phyloP scores from a whole-genome alignment of 1,140 invertebrate species.

The Nasonia longicornis region DNA sequence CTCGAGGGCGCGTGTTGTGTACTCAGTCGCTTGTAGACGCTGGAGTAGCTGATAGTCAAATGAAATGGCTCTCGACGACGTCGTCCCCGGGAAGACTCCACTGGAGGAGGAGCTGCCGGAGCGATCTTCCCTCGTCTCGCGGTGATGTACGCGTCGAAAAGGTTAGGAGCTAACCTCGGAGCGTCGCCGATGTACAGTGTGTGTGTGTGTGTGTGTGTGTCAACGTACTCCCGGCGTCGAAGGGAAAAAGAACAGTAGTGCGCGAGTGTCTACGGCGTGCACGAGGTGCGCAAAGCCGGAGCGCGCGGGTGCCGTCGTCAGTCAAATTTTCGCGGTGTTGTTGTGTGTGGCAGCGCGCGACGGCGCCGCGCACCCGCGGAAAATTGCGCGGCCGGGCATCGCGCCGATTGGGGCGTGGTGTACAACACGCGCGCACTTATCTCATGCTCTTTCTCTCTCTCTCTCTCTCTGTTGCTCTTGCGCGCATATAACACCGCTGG shows the following conservation, averaged over 20 bases:
- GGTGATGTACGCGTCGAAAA: background rate
- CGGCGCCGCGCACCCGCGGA: slow-evolving; percentile 13
- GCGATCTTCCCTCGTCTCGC: background rate
- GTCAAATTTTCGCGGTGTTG: slow-evolving; percentile 45
- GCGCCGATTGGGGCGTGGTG: slow-evolving; percentile 30
- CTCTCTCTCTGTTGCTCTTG: background rate
- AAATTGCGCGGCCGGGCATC: slow-evolving; percentile 38
- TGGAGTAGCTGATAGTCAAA: background rate
- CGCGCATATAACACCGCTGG: slow-evolving; percentile 34
- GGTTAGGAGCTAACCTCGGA: slow-evolving; percentile 1
- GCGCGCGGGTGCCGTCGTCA: background rate
- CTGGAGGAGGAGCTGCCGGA: background rate
- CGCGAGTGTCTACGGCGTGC: slow-evolving; percentile 22
- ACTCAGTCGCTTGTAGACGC: background rate
- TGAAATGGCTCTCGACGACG: background rate
- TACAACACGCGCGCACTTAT: slow-evolving; percentile 34
- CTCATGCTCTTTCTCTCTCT: too few relatives aligned
- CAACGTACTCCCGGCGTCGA: slow-evolving; percentile 21
- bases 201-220: too few relatives aligned
- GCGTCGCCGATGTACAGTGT: slow-evolving; percentile 15
- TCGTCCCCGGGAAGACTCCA: background rate
- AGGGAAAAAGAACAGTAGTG: slow-evolving; percentile 15
- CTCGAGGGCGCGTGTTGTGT: slow-evolving; percentile 9
- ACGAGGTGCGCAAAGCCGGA: slow-evolving; percentile 39
- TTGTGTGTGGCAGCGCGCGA: background rate